phyloP scores from a whole-genome alignment of 2,797 vertebrate species.

The Salmo trutta region DNA sequence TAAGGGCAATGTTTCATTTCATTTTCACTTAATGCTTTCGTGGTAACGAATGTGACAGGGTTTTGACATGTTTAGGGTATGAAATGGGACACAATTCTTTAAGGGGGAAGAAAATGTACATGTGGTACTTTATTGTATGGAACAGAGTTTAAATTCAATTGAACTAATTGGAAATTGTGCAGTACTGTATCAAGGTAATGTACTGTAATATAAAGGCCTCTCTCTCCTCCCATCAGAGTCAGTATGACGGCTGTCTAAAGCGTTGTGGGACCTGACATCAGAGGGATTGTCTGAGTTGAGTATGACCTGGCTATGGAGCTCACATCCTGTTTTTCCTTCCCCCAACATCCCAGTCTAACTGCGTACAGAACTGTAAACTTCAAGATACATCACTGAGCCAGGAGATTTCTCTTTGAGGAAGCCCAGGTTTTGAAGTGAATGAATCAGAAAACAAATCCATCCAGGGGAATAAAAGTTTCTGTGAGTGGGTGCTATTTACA shows the following conservation, averaged over 20 bases:
- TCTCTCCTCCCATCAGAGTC: neutral
- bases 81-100: no score
- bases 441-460: neutral
- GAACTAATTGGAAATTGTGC: no score
- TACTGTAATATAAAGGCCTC: no score
- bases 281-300: constrained; percentile 13
- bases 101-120: no score
- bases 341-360: constrained; percentile 3
- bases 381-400: constrained; percentile 18
- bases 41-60: no score
- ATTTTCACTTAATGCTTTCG: no score
- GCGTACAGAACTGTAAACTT: constrained; percentile 9
- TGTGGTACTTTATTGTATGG: no score
- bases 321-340: constrained; percentile 19
- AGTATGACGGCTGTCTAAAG: constrained; percentile 32
- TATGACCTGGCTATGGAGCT: constrained; percentile 30
- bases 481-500: neutral
- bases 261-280: constrained; percentile 34
- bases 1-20: no score
- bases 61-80: no score
- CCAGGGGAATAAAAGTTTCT: neutral
- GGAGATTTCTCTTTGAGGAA: constrained; percentile 11
- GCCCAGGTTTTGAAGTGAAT: neutral
- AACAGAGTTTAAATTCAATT: no score
- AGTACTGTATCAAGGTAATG: no score